Evolutionary conservation across 2,888 invertebrate species (phyloP), one percentile per base, ranked within the genome.

Genomic region (Chaetoderma sp.): DNA sequence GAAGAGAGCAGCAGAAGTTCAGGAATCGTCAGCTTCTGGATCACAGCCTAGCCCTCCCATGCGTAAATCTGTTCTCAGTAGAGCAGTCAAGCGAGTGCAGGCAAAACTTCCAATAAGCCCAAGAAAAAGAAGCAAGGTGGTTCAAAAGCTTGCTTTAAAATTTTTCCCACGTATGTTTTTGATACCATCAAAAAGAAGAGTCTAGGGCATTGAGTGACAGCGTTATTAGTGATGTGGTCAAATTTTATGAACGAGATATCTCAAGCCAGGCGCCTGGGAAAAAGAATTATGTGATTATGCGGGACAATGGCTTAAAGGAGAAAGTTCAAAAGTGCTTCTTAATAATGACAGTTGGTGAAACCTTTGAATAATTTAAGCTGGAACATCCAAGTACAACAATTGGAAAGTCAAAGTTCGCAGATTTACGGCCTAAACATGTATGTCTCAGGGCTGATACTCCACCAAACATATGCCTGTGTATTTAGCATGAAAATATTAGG

Each of bases 401-500:
- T 36, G 62, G 62, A 28, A 32, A 27, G 25, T 60, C 36, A 6
- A 60, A 54, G 10, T 65, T 60, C 21, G 65, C 65, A 5, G 55
- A 54, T 25, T 21, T 65, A 13, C 64, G 65, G 18, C 60, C 65
- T 16, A 32, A 32, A 50, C 33, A 58, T 36, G 65, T 65, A 21
- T 30, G 28, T 16, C 39, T 60, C 28, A 28, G 39, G 36, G 25
- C 59, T n/a, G 23, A 56, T 21, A 30, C 27, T 16, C 57, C 58
- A 4, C 50, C 65, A 28, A 60, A 60, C 27, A 45, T 65, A 4
- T 65, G 65, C 32, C 21, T 21, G 2, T 65, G 65, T 42, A 27
- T 23, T n/a, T 65, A 65, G 25, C 65, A 65, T 50, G 60, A 42
- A 32, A 65, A 65, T 32, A 27, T 65, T 13, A 44, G 36, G 13